Evolutionary conservation across 2,888 invertebrate species (phyloP), one percentile per base, ranked within the genome.

Genomic region (Reticulitermes lucifugus): DNA sequence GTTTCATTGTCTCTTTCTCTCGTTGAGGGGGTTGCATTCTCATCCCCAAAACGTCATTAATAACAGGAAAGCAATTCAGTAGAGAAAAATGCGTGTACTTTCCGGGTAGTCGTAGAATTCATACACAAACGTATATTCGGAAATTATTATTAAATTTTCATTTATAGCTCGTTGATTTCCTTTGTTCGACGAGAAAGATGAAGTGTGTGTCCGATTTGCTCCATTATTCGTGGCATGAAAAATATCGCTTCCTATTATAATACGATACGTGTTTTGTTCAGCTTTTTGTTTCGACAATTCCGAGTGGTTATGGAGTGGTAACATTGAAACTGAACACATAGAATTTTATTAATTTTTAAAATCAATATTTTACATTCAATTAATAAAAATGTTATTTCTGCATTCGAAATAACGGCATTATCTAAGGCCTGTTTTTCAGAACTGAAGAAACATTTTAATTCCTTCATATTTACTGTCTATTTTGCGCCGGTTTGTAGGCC

Each of bases 51-150:
- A 83, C 86, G 85, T 85, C 86, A 86, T 86, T 85, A 86, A 86
- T 85, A 85, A 86, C 85, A 79, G 83, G 83, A 85, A 86, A 86
- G 86, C 86, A 86, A 86, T 86, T 86, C 86, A 86, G 81, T 83
- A 80, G 83, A 83, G 83, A 85, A 85, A 85, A 83, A 83, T 83
- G 79, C 51, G 83, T 79, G 59, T 79, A 73, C 83, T 41, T 83
- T 71, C 79, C 65, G n/a, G 73, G 2, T 46, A 83, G 71, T 65
- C 82, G 82, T 70, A 60, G 59, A 55, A 55, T 29, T 55, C 82
- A 70, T 82, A 70, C 71, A 83, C 65, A 77, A 77, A 46, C 77
- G 77, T 46, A 77, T 77, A 70, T 81, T 51, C 81, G 77, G 83
- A 59, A 75, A 81, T 73, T 84, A 86, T 84, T 86, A 86, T 86